These are phyloP conservation scores for Trichogramma evanescens DNA, from an alignment of 2,888 invertebrate genomes.

Conservation along the genomic window DNA sequence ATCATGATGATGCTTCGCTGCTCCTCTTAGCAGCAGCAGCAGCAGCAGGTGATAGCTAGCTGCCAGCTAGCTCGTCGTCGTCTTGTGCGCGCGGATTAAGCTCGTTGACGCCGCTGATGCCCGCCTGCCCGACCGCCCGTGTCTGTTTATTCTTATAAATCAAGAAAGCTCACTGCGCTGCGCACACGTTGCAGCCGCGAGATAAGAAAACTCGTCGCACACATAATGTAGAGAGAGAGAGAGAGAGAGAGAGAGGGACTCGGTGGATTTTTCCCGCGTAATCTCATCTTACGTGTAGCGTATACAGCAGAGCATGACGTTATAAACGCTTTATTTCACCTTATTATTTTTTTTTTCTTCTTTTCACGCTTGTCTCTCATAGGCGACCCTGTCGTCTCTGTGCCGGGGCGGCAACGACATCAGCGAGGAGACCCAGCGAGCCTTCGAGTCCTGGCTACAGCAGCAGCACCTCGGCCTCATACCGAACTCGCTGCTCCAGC, in stretches of 20 bases:
- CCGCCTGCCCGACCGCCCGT: slow-evolving; percentile 6
- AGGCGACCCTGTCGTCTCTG: slow-evolving; percentile 75
- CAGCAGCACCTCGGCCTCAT: slow-evolving; percentile 42
- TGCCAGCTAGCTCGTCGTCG: no score
- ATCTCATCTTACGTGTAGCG: background rate
- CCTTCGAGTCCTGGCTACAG: slow-evolving; percentile 79
- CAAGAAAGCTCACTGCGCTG: slow-evolving; percentile 25
- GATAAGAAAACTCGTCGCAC: no score
- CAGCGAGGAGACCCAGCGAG: slow-evolving; percentile 75
- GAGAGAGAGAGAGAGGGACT: no score
- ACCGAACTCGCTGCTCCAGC: slow-evolving; percentile 37
- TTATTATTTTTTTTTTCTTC: background rate
- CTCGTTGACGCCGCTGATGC: background rate
- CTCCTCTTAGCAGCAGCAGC: no score
- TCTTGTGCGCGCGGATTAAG: slow-evolving; percentile 29
- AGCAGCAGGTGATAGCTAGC: no score
- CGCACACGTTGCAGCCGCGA: no score
- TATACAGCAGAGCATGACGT: background rate
- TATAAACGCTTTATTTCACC: background rate
- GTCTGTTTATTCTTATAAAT: slow-evolving; percentile 45
- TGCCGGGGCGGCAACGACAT: slow-evolving; percentile 75
- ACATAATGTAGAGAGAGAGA: no score
- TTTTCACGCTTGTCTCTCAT: slow-evolving; percentile 34
- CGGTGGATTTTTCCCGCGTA: background rate
- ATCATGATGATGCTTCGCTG: no score